A percentile compares a stretch with the other conserved stretches of the same genome.
phyloP scores from a whole-genome alignment of 1,140 invertebrate genomes.

The Chironomus striatipennis region DNA sequence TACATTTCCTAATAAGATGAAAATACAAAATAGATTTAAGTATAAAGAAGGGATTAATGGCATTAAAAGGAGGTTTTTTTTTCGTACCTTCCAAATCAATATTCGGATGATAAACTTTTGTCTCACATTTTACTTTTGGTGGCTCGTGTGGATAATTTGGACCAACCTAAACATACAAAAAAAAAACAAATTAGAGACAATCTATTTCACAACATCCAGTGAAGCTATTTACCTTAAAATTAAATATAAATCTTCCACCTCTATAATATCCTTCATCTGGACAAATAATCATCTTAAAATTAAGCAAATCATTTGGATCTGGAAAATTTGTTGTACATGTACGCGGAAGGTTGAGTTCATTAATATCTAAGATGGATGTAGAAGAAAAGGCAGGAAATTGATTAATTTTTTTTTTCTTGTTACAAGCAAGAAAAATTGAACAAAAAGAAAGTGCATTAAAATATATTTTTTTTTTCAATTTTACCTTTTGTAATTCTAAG shows the following conservation, averaged over 20 bases:
- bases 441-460: too few relatives aligned
- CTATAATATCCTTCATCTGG: conserved; percentile 97
- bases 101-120: conserved; percentile 90
- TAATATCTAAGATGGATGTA: conserved; percentile 66
- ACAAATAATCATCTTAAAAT: conserved; percentile 92
- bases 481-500: conserved; percentile 94
- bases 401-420: not conserved
- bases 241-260: conserved; percentile 90
- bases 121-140: conserved; percentile 92
- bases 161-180: conserved; percentile 54
- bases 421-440: not conserved
- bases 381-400: conserved; percentile 21
- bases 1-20: conserved; percentile 53
- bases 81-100: conserved; percentile 80
- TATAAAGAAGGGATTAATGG: not conserved
- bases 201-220: not conserved
- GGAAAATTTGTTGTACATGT: conserved; percentile 94
- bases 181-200: not conserved
- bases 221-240: conserved; percentile 63
- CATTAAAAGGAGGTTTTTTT: not conserved
- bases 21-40: not conserved
- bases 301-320: conserved; percentile 90
- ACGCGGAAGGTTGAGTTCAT: conserved; percentile 94
- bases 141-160: conserved; percentile 95
- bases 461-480: not conserved